phyloP scores from a whole-genome alignment of 2,113 vertebrate species.

The Thryonomys swinderianus region DNA sequence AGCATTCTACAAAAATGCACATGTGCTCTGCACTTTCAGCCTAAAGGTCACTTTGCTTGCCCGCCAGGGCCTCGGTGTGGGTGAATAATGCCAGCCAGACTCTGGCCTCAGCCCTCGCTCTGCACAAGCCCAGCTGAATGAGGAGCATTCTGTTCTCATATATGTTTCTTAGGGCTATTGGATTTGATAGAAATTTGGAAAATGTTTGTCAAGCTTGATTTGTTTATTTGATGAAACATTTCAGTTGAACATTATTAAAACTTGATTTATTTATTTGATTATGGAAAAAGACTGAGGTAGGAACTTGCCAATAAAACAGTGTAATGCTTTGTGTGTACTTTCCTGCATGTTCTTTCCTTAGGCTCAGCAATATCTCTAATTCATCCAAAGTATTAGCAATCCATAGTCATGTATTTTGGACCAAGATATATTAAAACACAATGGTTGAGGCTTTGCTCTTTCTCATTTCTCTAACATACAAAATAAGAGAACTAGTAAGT shows the following conservation, averaged over 20 bases:
- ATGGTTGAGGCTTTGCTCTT: background rate
- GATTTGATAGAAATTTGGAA: background rate
- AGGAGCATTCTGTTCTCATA: background rate
- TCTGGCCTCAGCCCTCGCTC: background rate
- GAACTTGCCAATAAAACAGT: background rate
- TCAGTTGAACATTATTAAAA: background rate
- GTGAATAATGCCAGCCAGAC: background rate
- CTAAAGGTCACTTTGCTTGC: constrained; percentile 42
- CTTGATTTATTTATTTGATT: constrained; percentile 11
- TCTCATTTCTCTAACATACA: background rate
- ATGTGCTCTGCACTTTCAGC: constrained; percentile 33
- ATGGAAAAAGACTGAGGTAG: background rate
- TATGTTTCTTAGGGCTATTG: background rate
- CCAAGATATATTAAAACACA: background rate
- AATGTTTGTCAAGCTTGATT: constrained; percentile 13
- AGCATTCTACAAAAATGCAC: constrained; percentile 42
- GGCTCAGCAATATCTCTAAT: background rate
- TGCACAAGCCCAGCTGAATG: background rate
- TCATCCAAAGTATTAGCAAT: background rate
- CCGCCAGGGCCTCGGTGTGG: background rate
- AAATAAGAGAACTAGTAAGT: background rate
- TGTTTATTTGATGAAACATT: constrained; percentile 30
- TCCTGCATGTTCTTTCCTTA: background rate
- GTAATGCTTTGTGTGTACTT: background rate
- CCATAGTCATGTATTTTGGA: background rate